Conservation (phyloP, 2,797 vertebrate species). For the Halcyon chelicuti region DNA sequence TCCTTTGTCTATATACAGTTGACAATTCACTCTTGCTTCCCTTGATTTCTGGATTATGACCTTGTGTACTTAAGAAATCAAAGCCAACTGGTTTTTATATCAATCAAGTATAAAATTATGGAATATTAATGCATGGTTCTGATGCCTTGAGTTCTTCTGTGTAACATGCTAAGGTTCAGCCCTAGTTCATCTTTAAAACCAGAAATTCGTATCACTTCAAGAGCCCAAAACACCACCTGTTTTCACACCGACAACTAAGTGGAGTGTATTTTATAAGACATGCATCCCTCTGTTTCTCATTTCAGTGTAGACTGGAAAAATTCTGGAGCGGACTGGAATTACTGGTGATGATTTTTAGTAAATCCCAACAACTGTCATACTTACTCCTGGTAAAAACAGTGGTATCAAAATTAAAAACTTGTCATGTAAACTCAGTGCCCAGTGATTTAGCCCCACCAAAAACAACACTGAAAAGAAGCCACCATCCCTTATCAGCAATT, state of each 20-base stretch:
- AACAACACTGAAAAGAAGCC: not conserved
- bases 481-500: not conserved
- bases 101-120: not conserved
- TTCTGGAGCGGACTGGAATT: not conserved
- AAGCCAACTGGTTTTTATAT: not conserved
- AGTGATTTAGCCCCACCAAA: not conserved
- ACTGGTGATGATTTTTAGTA: not conserved
- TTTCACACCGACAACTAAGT: not conserved
- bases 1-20: not conserved
- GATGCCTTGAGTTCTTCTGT: not conserved
- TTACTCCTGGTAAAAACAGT: not conserved
- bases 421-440: not conserved
- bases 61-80: not conserved
- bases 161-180: not conserved
- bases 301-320: not conserved
- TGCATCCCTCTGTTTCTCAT: not conserved
- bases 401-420: not conserved
- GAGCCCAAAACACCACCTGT: not conserved
- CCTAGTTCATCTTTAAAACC: not conserved
- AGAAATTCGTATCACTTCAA: not conserved
- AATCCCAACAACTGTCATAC: not conserved
- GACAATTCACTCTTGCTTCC: not conserved
- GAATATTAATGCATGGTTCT: not conserved
- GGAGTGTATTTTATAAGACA: not conserved
- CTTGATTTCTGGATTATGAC: not conserved